Percentiles rank a stretch among this genome's conserved stretches.
Evolutionary conservation across 2,113 vertebrate species (phyloP).

Genomic region (Dasyprocta punctata): DNA sequence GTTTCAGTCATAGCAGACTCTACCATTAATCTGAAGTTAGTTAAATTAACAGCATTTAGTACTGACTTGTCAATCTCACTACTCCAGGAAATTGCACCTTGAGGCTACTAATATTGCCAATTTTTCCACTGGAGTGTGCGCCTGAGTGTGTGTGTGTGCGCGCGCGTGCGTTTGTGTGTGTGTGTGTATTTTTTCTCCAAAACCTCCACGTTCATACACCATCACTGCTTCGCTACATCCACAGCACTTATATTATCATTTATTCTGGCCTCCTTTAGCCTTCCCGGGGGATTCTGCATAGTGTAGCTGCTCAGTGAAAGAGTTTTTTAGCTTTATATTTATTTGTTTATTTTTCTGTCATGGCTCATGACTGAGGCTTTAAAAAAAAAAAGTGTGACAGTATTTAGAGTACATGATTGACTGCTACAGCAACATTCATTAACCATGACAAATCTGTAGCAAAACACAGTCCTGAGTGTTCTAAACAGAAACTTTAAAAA

Average conservation of each 20-base stretch:
- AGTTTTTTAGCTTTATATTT: conserved; percentile 92
- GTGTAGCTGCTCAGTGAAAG: conserved; percentile 91
- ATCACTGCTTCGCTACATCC: conserved; percentile 87
- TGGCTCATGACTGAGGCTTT: conserved; percentile 91
- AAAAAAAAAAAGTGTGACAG: conserved; percentile 89
- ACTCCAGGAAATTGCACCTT: conserved; percentile 94
- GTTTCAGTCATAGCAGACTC: conserved; percentile 86
- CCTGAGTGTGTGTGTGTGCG: conserved; percentile 51
- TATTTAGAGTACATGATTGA: conserved; percentile 90
- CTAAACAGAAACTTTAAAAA: conserved; percentile 85
- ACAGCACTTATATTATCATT: conserved; percentile 94
- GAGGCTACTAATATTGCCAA: conserved; percentile 91
- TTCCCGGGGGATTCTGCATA: conserved; percentile 87
- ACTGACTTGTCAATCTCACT: conserved; percentile 91
- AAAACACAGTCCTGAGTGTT: conserved; percentile 93
- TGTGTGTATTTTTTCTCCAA: conserved; percentile 81
- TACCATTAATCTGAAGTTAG: conserved; percentile 93
- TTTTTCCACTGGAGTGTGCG: conserved; percentile 88
- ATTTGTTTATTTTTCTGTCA: conserved; percentile 97
- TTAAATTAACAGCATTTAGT: conserved; percentile 95
- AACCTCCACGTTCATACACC: conserved; percentile 85
- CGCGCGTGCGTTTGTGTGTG: conserved; percentile 70
- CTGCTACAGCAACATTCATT: conserved; percentile 90
- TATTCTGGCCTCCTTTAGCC: conserved; percentile 90
- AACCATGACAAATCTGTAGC: conserved; percentile 92